Base-by-base conservation (phyloP, 2,113 vertebrate species). In the Lagopus leucura region DNA sequence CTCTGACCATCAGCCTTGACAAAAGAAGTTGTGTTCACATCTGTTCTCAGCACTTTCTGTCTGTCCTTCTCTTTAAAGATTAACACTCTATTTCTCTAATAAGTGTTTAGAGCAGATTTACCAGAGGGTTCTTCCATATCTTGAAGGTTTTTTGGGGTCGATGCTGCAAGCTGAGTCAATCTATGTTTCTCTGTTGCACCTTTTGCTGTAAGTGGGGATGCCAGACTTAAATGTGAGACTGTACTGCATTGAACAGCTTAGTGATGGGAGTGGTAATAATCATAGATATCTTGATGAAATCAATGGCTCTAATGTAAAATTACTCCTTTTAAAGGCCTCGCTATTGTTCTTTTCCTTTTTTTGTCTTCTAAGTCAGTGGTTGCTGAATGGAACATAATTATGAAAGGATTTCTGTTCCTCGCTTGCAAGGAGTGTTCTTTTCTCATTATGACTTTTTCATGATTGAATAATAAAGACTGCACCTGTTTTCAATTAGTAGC, bases 321-420 rank as follows among this genome's bases (percentile, higher is more conserved):
- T 97, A 96, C 96, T 95, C 73, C 94, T 97, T 96, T 91, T 92
- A 96, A 96, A 97, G 96, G 96, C 94, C 80, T 81, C 20, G 3
- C 93, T 96, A 97, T 97, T 97, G 96, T 98, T 95, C 92, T 96
- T 96, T 89, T 96, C 90, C 69, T 82, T 88, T 93, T 92, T 97
- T 96, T 95, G 89, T 94, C 95, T 97, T 97, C 87, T 88, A 73
- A 97, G 96, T 97, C 97, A 95, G 95, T 97, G 93, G 90, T 96
- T 97, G 97, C 97, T 98, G 98, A 98, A 98, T 98, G 96, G 95
- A 94, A 89, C 94, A 83, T 98, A 98, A 98, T 98, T 98, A 98
- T 98, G 98, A 98, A 98, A 98, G 94, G 97, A 98, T 97, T 97
- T 96, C 97, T 97, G 93, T 97, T 97, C 96, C 97, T 97, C 32